Conservation (phyloP, 2,888 invertebrate genomes). For the Laothoe populi region DNA sequence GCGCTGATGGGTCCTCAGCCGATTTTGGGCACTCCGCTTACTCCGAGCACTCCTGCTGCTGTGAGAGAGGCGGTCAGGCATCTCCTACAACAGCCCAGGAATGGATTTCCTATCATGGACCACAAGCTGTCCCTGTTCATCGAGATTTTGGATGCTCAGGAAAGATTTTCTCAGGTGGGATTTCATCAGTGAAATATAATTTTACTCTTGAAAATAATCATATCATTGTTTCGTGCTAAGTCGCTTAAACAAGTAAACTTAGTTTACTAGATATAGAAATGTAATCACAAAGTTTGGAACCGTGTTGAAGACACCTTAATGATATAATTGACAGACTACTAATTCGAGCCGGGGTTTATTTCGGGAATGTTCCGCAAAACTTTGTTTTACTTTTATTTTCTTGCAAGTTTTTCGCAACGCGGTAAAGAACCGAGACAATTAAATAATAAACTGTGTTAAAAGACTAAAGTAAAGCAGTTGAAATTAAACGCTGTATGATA, state of each 20-base stretch:
- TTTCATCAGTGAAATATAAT: conserved; percentile 5
- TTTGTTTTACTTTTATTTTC: not conserved
- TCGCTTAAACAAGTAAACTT: not conserved
- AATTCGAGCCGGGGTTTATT: conserved; percentile 3
- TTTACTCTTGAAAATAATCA: not conserved
- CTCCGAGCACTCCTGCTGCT: conserved; percentile 85
- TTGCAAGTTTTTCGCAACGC: not conserved
- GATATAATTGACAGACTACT: conserved; percentile 24
- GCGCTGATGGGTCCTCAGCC: conserved; percentile 63
- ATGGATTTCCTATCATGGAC: conserved; percentile 90
- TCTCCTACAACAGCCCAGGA: conserved; percentile 88
- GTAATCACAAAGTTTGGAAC: not conserved
- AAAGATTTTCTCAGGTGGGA: conserved; percentile 91
- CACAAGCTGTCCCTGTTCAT: conserved; percentile 92
- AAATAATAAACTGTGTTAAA: not conserved
- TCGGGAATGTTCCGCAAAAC: not conserved
- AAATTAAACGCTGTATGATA: not conserved
- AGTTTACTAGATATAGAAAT: not conserved
- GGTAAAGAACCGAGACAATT: not conserved
- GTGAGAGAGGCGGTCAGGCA: conserved; percentile 89
- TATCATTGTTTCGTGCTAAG: not conserved
- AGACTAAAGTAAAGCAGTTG: not conserved
- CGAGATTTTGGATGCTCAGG: conserved; percentile 93
- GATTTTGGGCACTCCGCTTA: conserved; percentile 68
- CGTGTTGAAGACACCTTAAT: not conserved